Evolutionary conservation across 2,888 invertebrate species (phyloP), one percentile per base, ranked within the genome.

Genomic region (Ariolimax columbianus): DNA sequence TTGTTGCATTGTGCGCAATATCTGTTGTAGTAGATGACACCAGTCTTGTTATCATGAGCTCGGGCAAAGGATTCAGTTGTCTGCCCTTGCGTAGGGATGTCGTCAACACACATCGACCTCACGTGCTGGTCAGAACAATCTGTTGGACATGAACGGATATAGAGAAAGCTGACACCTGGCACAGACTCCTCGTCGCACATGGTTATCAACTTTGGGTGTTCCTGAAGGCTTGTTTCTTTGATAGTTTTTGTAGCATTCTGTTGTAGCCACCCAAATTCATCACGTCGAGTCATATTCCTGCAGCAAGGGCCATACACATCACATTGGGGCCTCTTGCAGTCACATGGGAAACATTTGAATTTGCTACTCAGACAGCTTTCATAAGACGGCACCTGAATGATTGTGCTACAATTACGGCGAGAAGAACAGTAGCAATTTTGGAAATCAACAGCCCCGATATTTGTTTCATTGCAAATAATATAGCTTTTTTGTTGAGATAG

Each of bases 241-340:
- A 59, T 19, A 59, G n/a, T 3, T 7, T 11, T 30, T 30, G 23
- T 30, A 23, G 43, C 19, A 40, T 19, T 19, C n/a, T 43, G n/a
- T 47, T 73, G 73, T 19, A 11, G 26, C 40, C 40, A 26, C 6
- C 26, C 40, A 19, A 30, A 30, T 33, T 51, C 6, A 14, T 51
- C 6, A 26, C 14, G n/a, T 17, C 6, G 9, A 7, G 1, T 30
- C 47, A 75, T 36, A 33, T 7, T 43, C 7, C 78, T 77, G n/a
- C 83, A 83, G 33, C 83, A 83, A 0, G 83, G 78, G 3, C 55
- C 83, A 26, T 83, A 83, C 0, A 70, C 36, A 51, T 66, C 38
- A 55, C 83, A 83, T 17, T 26, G 55, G 4, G 83, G 83, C n/a
- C 33, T 77, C 17, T 11, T 36, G 23, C 83, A 83, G 38, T 55